A percentile compares a stretch with the other conserved stretches of the same genome.
Evolutionary conservation across 2,113 vertebrate species (phyloP).

Genomic region (Corythornis cristatus): DNA sequence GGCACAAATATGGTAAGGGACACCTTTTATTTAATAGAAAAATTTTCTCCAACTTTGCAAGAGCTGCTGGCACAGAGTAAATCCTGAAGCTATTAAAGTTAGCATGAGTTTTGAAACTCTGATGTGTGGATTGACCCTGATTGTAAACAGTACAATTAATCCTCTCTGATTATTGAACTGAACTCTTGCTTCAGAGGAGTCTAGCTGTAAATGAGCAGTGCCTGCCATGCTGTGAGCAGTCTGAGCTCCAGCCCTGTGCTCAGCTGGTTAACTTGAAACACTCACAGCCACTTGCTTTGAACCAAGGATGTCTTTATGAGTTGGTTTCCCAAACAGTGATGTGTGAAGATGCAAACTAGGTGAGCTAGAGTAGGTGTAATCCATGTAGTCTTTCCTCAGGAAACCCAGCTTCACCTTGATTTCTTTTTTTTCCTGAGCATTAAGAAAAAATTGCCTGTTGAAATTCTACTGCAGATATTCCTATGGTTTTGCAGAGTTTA

Average conservation of each 20-base stretch:
- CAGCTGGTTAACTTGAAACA: neutral
- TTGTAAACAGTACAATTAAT: fast-evolving
- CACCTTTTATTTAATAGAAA: neutral
- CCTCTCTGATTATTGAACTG: neutral
- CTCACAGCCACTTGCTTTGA: neutral
- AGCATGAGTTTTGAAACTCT: neutral
- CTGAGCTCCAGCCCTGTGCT: neutral
- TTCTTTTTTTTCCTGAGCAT: neutral
- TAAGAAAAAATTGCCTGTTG: neutral
- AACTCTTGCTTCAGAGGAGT: neutral
- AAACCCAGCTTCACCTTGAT: neutral
- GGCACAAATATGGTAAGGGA: neutral
- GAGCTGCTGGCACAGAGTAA: neutral
- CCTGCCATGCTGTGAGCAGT: neutral
- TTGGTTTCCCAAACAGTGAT: neutral
- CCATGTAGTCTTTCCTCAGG: neutral
- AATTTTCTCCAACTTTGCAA: neutral
- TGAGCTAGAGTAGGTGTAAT: neutral
- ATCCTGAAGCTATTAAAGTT: neutral
- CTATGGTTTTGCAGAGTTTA: neutral
- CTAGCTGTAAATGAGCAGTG: neutral
- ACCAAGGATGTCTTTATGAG: neutral
- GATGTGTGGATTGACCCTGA: neutral
- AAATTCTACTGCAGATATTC: neutral
- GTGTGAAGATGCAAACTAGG: neutral